Evolutionary conservation across 2,888 invertebrate genomes (phyloP), one percentile per base, ranked within the genome.

Genomic region (Cistogaster globosa): DNA sequence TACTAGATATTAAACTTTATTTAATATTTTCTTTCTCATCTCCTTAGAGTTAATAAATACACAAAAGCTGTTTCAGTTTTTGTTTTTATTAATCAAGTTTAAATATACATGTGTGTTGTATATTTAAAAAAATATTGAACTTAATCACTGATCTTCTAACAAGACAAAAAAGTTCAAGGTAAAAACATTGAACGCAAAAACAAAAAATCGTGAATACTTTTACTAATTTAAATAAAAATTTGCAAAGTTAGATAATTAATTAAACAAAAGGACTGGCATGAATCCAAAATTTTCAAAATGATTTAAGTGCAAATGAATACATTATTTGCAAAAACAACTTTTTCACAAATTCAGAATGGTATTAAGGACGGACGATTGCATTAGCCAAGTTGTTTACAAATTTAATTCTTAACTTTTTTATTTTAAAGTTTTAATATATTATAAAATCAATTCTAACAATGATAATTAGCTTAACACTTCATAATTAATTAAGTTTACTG

Each of bases 201-300:
- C 57, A 57, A 48, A 58, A 81, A 76, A 14, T 58, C 48, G 67
- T 42, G 48, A 26, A 18, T 55, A 36, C 20, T 51, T 45, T n/a
- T 51, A 87, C 86, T 87, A 77, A 71, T 60, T 18, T 48, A 57
- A 77, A 81, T 63, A 53, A 20, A 32, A 74, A 32, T 11, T 58
- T 72, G 6, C n/a, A 72, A n/a, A 38, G 51, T 77, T 78, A 78
- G 77, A 78, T 80, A 84, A 84, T 81, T 63, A 36, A 26, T 75
- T 68, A 67, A 3, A 51, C 14, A 14, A 55, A 71, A 65, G n/a
- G 4, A 74, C 88, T 88, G 89, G 90, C 89, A 86, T 85, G 78
- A 55, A 69, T 88, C 87, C 83, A 85, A 69, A 42, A 48, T n/a
- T 16, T 22, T 60, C 57, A 67, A 62, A 51, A 32, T 2, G 6